Conservation (phyloP, 2,113 vertebrate genomes). For the Eupsittula cactorum region DNA sequence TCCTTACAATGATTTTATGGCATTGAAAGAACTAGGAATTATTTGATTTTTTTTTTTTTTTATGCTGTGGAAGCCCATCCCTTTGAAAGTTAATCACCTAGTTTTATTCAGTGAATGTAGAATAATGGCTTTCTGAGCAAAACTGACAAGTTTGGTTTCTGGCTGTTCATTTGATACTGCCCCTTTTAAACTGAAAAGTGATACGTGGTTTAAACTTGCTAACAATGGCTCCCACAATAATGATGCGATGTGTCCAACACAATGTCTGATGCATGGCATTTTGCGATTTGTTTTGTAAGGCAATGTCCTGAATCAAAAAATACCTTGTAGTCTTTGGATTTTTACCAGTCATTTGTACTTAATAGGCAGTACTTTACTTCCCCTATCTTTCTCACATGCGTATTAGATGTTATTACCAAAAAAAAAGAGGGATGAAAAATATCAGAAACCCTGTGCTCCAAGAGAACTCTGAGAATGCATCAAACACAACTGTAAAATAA, state of each 20-base stretch:
- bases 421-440: not conserved
- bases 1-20: not conserved
- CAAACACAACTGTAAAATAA: not conserved
- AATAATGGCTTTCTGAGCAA: slow-evolving; percentile 68
- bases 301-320: slow-evolving; percentile 51
- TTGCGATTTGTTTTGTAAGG: slow-evolving; percentile 24
- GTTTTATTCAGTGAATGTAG: slow-evolving; percentile 43
- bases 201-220: slow-evolving; percentile 67
- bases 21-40: not conserved
- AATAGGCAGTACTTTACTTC: slow-evolving; percentile 22
- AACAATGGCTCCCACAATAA: slow-evolving; percentile 57
- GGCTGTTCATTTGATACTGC: slow-evolving; percentile 75
- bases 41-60: not conserved
- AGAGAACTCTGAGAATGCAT: not conserved
- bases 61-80: not conserved
- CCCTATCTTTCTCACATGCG: not conserved
- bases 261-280: not conserved
- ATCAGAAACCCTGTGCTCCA: not conserved
- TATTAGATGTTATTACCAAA: not conserved
- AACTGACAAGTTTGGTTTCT: slow-evolving; percentile 74
- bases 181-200: slow-evolving; percentile 73
- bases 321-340: not conserved
- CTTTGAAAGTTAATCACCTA: slow-evolving; percentile 66
- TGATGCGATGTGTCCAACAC: slow-evolving; percentile 42
- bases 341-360: slow-evolving; percentile 22